Base-by-base conservation (phyloP, 2,888 invertebrate genomes). In the Empis livida region DNA sequence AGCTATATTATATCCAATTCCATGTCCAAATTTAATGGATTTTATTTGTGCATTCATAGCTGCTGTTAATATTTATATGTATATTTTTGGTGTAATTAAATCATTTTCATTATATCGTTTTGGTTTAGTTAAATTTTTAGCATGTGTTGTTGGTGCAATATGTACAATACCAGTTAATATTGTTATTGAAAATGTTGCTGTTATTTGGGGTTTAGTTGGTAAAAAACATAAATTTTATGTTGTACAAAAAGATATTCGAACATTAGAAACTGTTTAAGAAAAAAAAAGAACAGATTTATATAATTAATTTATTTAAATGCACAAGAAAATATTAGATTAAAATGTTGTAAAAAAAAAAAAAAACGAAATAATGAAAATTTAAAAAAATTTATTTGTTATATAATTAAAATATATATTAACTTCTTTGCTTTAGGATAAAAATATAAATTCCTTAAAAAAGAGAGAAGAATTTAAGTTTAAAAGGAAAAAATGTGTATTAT, bases 211-310 rank as follows among this genome's bases (percentile, higher is more conserved):
- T 35, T 75, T 94, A 37, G 78, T 93, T 56, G 92, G 93, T 14
- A 88, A 92, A 62, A 96, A 96, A 72, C 89, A 94, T 73, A 90
- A 91, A 70, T 96, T 96, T 73, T 96, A 95, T 70, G 85, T 96
- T 60, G 95, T 96, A 45, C 90, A 93, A 70, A 96, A 96, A 70
- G 91, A 92, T 68, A 73, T 85, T 46, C 79, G 80, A 63, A 77
- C 78, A 51, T 73, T 82, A 51, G 76, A 83, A 54, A 78, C 77
- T 49, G 80, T 80, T 57, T 80, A 73, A 59, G 59, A 54, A 53
- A 65, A 44, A 42, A 43, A 20, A 20, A 20, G 4, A 20, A 20
- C 3, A 20, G 20, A 20, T 3, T 5, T 20, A 20, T 3, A 20
- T 5, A 20, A 5, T 20, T 20, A 20, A 20, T 20, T 20, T 20